Evolutionary conservation across 2,888 invertebrate species (phyloP).

Genomic region (Philereme transversata): DNA sequence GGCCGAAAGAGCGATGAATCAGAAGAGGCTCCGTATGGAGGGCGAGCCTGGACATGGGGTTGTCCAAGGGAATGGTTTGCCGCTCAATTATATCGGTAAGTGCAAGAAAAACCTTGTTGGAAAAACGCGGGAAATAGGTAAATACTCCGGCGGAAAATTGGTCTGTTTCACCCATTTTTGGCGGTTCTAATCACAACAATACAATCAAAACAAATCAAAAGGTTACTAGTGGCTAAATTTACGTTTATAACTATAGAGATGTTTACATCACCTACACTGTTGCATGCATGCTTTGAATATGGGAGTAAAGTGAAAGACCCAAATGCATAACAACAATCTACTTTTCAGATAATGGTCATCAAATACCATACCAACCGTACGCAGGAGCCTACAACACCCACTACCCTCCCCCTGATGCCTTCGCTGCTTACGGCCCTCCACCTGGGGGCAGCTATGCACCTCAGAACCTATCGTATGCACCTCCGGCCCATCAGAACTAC

Average conservation of each 20-base stretch:
- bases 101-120: neutral
- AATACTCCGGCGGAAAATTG: slow-evolving; percentile 13
- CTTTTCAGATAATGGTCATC: slow-evolving; percentile 77
- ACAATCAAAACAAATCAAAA: slow-evolving; percentile 33
- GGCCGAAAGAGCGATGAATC: slow-evolving; percentile 81
- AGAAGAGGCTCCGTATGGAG: slow-evolving; percentile 82
- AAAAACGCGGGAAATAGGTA: slow-evolving; percentile 43
- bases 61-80: slow-evolving; percentile 81
- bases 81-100: slow-evolving; percentile 80
- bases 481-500: slow-evolving; percentile 80
- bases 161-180: slow-evolving; percentile 15
- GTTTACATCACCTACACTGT: too few species aligned
- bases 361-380: slow-evolving; percentile 80
- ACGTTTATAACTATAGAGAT: slow-evolving; percentile 12
- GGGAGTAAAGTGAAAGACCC: too few species aligned
- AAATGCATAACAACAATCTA: too few species aligned
- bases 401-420: slow-evolving; percentile 79
- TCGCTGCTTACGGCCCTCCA: slow-evolving; percentile 77
- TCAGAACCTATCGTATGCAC: slow-evolving; percentile 78
- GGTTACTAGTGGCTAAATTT: neutral
- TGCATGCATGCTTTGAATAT: too few species aligned
- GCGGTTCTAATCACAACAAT: slow-evolving; percentile 8
- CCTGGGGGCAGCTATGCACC: slow-evolving; percentile 78
- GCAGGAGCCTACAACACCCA: slow-evolving; percentile 81
- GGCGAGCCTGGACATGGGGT: slow-evolving; percentile 81